These are phyloP conservation scores for Rhinolophus sinicus DNA, from an alignment of 2,113 vertebrate genomes.

Conservation along the genomic window DNA sequence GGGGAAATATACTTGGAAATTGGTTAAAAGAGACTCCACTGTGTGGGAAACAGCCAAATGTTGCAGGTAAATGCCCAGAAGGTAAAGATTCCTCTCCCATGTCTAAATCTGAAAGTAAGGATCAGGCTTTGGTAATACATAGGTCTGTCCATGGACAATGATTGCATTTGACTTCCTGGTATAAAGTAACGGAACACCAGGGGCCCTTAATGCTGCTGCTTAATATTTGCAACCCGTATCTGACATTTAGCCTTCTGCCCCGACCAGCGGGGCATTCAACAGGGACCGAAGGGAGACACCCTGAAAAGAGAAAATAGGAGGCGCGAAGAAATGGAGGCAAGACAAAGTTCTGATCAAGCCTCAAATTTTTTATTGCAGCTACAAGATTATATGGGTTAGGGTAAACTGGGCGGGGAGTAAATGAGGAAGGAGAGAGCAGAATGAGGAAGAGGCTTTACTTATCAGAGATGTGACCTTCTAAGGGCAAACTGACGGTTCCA, in stretches of 20 bases:
- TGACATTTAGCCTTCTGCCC: background rate
- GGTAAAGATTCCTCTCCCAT: conserved; percentile 7
- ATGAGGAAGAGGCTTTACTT: too few relatives aligned
- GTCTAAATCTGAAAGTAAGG: background rate
- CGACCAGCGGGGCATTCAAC: too few relatives aligned
- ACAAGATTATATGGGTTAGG: too few relatives aligned
- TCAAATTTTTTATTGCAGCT: too few relatives aligned
- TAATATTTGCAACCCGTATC: background rate
- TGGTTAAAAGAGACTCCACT: background rate
- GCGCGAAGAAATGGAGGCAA: too few relatives aligned
- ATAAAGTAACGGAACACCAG: background rate
- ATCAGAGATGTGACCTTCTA: too few relatives aligned
- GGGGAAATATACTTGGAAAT: background rate
- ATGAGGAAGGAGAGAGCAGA: too few relatives aligned
- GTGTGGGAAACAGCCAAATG: background rate
- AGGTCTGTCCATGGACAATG: background rate
- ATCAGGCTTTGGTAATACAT: background rate
- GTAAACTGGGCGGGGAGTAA: too few relatives aligned
- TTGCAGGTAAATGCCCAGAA: background rate
- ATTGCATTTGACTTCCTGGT: background rate
- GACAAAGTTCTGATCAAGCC: too few relatives aligned
- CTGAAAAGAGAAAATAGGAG: too few relatives aligned
- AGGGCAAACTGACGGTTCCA: too few relatives aligned
- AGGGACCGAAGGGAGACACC: too few relatives aligned
- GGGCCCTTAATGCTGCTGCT: background rate